phyloP scores from a whole-genome alignment of 2,888 invertebrate species.

The Chloromyia formosa region DNA sequence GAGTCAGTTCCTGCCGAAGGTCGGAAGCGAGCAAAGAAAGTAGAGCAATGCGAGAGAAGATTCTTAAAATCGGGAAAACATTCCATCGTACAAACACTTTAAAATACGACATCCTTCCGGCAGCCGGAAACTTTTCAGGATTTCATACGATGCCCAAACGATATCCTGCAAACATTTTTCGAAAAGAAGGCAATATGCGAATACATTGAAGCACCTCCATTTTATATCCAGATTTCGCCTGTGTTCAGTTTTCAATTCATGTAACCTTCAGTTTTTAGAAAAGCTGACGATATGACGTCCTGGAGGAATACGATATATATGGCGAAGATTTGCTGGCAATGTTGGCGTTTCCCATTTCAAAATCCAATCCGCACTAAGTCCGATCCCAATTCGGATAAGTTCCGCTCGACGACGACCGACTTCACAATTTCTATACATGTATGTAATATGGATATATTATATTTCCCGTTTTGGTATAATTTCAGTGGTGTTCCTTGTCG shows the following conservation, averaged over 20 bases:
- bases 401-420: constrained; percentile 23
- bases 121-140: constrained; percentile 41
- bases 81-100: constrained; percentile 48
- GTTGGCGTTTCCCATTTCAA: background rate
- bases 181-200: background rate
- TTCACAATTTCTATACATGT: constrained; percentile 28
- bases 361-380: constrained; percentile 1
- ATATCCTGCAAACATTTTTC: background rate
- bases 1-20: background rate
- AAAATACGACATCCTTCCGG: constrained; percentile 48
- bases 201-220: background rate
- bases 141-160: constrained; percentile 2
- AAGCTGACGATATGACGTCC: constrained; percentile 13
- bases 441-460: too few species aligned
- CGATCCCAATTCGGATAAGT: constrained; percentile 18
- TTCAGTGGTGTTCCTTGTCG: constrained; percentile 18
- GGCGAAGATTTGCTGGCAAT: background rate
- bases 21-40: background rate
- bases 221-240: constrained; percentile 7
- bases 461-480: constrained; percentile 30
- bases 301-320: constrained; percentile 8
- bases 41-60: constrained; percentile 13
- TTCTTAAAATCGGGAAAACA: constrained; percentile 41
- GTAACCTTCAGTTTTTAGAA: constrained; percentile 25
- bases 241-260: constrained; percentile 31